Conservation (phyloP, 2,797 vertebrate species). For the Hipposideros larvatus region DNA sequence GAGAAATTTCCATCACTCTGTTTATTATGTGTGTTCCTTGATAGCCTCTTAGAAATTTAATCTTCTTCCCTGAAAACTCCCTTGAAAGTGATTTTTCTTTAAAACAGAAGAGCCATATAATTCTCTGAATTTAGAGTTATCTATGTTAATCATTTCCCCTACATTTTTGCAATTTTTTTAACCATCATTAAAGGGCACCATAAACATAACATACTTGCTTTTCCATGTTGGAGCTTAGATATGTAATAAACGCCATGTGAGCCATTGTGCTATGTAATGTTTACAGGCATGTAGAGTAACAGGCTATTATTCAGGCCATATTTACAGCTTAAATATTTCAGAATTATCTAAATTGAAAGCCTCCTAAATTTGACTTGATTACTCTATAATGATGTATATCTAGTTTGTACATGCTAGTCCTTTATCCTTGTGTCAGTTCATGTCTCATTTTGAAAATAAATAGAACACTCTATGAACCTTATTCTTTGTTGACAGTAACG, state of each 20-base stretch:
- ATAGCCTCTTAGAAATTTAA: constrained; percentile 67
- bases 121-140: constrained; percentile 39
- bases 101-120: constrained; percentile 64
- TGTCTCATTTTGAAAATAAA: constrained; percentile 44
- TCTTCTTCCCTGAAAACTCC: constrained; percentile 51
- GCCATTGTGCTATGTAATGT: constrained; percentile 68
- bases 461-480: background rate
- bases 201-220: constrained; percentile 64
- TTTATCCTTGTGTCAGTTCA: background rate
- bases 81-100: constrained; percentile 52
- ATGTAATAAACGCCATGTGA: constrained; percentile 78
- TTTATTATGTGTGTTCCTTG: constrained; percentile 67
- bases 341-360: constrained; percentile 75
- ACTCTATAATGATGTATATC: constrained; percentile 58
- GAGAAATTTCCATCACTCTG: constrained; percentile 3
- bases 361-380: constrained; percentile 56
- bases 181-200: constrained; percentile 65
- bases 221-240: constrained; percentile 57
- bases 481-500: background rate
- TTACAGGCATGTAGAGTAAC: constrained; percentile 71
- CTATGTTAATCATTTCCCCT: constrained; percentile 35
- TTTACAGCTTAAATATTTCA: constrained; percentile 75
- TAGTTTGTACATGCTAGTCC: constrained; percentile 28
- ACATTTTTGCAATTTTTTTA: constrained; percentile 69
- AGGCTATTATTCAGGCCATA: constrained; percentile 74